phyloP scores from a whole-genome alignment of 2,888 invertebrate species.

The Herminia tarsipennalis region DNA sequence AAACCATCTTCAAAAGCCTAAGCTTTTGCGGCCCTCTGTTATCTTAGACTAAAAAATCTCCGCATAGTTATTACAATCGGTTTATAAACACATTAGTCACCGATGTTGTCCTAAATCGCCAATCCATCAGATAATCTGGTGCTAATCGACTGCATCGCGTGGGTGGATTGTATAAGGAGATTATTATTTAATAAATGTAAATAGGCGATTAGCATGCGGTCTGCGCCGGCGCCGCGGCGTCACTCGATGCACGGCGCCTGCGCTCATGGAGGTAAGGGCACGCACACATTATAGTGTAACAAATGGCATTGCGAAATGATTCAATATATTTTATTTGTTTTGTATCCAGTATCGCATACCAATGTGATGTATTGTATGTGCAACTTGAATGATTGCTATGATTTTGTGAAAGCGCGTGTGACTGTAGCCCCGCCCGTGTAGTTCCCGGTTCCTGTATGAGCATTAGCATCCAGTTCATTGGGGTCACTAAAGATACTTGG shows the following conservation, averaged over 20 bases:
- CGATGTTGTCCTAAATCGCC: slow-evolving; percentile 20
- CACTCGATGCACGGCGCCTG: slow-evolving; percentile 35
- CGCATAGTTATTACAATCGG: no score
- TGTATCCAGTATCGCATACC: not conserved
- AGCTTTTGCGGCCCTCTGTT: no score
- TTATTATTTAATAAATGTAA: slow-evolving; percentile 45
- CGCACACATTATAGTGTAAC: slow-evolving; percentile 6
- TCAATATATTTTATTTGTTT: not conserved
- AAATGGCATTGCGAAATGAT: slow-evolving; percentile 1
- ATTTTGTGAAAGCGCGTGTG: no score
- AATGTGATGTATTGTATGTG: no score
- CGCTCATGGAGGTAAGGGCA: slow-evolving; percentile 13
- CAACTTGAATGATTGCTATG: no score
- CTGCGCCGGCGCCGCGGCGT: slow-evolving; percentile 29
- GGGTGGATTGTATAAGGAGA: slow-evolving; percentile 40
- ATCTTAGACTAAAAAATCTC: no score
- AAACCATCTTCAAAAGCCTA: no score
- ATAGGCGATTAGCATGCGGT: slow-evolving; percentile 41
- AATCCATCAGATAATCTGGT: slow-evolving; percentile 29
- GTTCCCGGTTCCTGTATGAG: no score
- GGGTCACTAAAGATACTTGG: no score
- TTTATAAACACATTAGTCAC: slow-evolving; percentile 19
- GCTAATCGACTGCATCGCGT: slow-evolving; percentile 21
- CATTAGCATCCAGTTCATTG: no score
- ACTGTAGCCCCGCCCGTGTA: no score